Conservation (phyloP, 1,140 invertebrate species). For the Penaeus indicus region DNA sequence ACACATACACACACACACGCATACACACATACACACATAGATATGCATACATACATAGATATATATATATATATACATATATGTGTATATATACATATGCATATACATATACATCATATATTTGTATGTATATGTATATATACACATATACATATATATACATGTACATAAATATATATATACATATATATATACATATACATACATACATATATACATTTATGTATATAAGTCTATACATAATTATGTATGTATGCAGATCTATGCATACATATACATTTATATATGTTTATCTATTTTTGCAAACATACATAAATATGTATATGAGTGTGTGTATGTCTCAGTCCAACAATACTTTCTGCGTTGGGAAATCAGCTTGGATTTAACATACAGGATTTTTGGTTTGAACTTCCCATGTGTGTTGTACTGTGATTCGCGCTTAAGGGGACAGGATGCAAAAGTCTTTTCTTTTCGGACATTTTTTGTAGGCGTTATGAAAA, state of each 20-base stretch:
- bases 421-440: too few relatives aligned
- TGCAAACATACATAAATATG: too few relatives aligned
- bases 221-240: not conserved
- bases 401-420: too few relatives aligned
- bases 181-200: constrained; percentile 14
- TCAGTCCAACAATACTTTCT: too few relatives aligned
- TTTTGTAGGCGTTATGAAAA: too few relatives aligned
- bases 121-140: constrained; percentile 4
- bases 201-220: not conserved
- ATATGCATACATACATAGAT: constrained; percentile 2
- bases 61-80: constrained; percentile 7
- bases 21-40: constrained; percentile 5
- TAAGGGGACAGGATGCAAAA: too few relatives aligned
- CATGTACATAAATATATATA: constrained; percentile 11
- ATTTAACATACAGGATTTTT: too few relatives aligned
- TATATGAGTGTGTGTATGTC: too few relatives aligned
- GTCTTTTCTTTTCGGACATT: too few relatives aligned
- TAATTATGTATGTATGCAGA: not conserved
- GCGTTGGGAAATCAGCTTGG: too few relatives aligned
- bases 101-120: constrained; percentile 16
- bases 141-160: not conserved
- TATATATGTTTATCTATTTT: too few relatives aligned
- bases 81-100: not conserved
- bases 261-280: too few relatives aligned
- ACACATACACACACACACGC: not conserved